Conservation (phyloP, 2,113 vertebrate species). For the Chrysochloris asiatica region DNA sequence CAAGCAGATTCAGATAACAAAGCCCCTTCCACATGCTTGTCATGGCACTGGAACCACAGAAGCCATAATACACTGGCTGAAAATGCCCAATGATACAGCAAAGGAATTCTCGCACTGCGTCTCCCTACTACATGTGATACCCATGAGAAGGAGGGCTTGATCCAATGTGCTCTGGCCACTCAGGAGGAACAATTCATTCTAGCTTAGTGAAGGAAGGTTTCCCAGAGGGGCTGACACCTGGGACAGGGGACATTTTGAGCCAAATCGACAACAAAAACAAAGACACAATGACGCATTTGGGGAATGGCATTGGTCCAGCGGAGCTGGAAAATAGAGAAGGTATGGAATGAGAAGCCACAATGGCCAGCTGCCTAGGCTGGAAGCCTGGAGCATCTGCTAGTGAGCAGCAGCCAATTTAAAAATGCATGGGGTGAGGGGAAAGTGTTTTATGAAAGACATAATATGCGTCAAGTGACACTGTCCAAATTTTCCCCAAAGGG, state of each 20-base stretch:
- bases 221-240: rapidly evolving
- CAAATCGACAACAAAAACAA: not conserved
- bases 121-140: not conserved
- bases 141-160: not conserved
- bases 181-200: not conserved
- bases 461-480: not conserved
- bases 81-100: rapidly evolving
- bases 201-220: not conserved
- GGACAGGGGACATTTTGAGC: not conserved
- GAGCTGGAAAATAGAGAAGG: no score
- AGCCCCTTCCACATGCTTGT: not conserved
- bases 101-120: rapidly evolving
- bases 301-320: not conserved
- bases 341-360: not conserved
- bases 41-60: not conserved
- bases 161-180: rapidly evolving
- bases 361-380: slow-evolving; percentile 23
- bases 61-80: not conserved
- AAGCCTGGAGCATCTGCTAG: not conserved
- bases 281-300: not conserved
- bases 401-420: not conserved
- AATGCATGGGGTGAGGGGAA: not conserved
- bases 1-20: not conserved
- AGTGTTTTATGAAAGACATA: not conserved
- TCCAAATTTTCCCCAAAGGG: not conserved